Evolutionary conservation across 2,888 invertebrate genomes (phyloP).

Genomic region (Lasius platythorax): DNA sequence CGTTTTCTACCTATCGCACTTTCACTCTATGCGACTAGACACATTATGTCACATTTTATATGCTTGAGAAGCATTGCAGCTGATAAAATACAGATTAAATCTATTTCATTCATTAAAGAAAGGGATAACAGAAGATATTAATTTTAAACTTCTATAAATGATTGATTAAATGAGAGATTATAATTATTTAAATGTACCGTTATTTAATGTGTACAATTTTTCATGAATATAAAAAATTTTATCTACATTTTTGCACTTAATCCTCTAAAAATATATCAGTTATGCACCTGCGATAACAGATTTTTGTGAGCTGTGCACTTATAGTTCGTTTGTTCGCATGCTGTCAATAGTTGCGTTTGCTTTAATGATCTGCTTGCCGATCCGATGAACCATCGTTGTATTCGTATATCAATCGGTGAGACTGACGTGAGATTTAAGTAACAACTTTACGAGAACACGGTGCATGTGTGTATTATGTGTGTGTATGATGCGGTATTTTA

Average conservation of each 20-base stretch:
- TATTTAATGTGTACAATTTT: background rate
- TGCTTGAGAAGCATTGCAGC: background rate
- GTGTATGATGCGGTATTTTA: conserved; percentile 4
- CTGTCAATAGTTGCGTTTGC: background rate
- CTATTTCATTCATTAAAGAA: too few species aligned
- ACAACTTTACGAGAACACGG: conserved; percentile 12
- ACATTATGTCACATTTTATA: background rate
- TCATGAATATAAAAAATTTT: background rate
- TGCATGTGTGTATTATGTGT: background rate
- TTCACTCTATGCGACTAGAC: background rate
- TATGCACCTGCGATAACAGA: too few species aligned
- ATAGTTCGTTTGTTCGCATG: conserved; percentile 25
- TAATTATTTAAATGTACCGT: background rate
- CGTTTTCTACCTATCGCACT: background rate
- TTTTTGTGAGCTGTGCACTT: conserved; percentile 61
- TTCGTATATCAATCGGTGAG: conserved; percentile 12
- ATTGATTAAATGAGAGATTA: background rate
- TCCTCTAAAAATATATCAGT: conserved; percentile 55
- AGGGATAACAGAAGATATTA: background rate
- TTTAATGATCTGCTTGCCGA: background rate
- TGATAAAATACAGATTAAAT: background rate
- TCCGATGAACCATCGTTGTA: background rate
- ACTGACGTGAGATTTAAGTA: conserved; percentile 4
- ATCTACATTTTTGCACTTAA: conserved; percentile 51
- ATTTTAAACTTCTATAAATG: background rate